phyloP scores from a whole-genome alignment of 2,113 vertebrate species.

The Tychaedon coryphoeus region DNA sequence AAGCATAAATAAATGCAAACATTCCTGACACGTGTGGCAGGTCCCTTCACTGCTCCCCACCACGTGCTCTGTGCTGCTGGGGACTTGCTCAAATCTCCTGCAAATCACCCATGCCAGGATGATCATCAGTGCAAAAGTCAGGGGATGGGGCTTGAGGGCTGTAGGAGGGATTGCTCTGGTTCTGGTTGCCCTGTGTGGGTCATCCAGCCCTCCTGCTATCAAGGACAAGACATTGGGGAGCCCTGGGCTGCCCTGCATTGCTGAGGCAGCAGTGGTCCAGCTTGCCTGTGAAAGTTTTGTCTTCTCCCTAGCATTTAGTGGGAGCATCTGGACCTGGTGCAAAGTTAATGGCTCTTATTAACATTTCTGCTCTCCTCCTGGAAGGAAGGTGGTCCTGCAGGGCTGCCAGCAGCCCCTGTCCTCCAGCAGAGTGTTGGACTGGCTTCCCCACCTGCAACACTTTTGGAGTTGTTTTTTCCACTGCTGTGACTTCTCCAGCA shows the following conservation, averaged over 20 bases:
- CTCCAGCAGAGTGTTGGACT: neutral
- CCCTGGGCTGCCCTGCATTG: neutral
- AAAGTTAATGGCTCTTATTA: neutral
- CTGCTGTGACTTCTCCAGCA: neutral
- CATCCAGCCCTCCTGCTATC: neutral
- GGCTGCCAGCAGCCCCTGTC: neutral
- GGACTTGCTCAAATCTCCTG: neutral
- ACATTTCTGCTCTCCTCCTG: neutral
- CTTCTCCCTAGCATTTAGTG: neutral
- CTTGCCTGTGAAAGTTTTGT: neutral
- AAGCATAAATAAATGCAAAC: neutral
- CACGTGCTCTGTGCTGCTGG: rapidly evolving
- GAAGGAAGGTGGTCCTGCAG: neutral
- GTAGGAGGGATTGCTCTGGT: neutral
- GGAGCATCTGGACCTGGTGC: neutral
- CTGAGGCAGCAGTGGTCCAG: neutral
- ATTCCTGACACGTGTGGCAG: neutral
- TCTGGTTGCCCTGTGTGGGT: neutral
- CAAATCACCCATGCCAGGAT: neutral
- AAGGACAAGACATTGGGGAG: rapidly evolving
- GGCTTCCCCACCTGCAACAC: rapidly evolving
- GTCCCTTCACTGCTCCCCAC: neutral
- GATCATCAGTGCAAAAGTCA: neutral
- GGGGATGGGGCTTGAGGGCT: neutral
- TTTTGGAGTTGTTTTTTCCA: neutral